Evolutionary conservation across 2,888 invertebrate species (phyloP).

Genomic region (Torymus tubicola): DNA sequence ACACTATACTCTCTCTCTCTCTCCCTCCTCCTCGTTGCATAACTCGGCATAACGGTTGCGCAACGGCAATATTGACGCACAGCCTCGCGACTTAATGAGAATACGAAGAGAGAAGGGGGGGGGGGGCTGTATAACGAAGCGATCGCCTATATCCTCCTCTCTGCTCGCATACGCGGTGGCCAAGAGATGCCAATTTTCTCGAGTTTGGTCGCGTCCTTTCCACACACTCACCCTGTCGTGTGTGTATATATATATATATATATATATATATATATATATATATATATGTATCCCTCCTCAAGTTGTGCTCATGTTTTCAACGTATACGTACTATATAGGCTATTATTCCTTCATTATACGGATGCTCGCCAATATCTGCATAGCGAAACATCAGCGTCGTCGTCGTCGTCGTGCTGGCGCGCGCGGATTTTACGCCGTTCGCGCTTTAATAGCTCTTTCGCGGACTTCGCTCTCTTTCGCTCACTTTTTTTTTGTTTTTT

Average conservation of each 20-base stretch:
- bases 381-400: slow-evolving; percentile 6
- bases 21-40: slow-evolving; percentile 3
- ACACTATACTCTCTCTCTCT: background rate
- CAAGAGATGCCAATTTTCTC: slow-evolving; percentile 16
- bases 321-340: background rate
- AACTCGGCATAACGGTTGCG: slow-evolving; percentile 28
- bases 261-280: too few species aligned
- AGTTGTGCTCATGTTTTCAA: too few species aligned
- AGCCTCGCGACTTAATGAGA: slow-evolving; percentile 35
- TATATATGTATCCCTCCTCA: too few species aligned
- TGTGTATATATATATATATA: too few species aligned
- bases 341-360: slow-evolving; percentile 44
- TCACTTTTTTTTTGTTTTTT: slow-evolving; percentile 3
- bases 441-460: slow-evolving; percentile 29
- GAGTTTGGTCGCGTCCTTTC: too few species aligned
- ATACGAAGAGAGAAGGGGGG: background rate
- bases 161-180: background rate
- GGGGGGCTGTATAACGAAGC: background rate
- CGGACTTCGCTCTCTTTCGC: background rate
- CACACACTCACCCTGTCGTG: too few species aligned
- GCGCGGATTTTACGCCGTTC: slow-evolving; percentile 1
- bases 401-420: too few species aligned
- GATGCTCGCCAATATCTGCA: slow-evolving; percentile 35
- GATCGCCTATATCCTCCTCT: too few species aligned
- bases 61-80: slow-evolving; percentile 46